Evolutionary conservation across 2,113 vertebrate genomes (phyloP), one percentile per base, ranked within the genome.

Genomic region (Aspidoscelis tigris): DNA sequence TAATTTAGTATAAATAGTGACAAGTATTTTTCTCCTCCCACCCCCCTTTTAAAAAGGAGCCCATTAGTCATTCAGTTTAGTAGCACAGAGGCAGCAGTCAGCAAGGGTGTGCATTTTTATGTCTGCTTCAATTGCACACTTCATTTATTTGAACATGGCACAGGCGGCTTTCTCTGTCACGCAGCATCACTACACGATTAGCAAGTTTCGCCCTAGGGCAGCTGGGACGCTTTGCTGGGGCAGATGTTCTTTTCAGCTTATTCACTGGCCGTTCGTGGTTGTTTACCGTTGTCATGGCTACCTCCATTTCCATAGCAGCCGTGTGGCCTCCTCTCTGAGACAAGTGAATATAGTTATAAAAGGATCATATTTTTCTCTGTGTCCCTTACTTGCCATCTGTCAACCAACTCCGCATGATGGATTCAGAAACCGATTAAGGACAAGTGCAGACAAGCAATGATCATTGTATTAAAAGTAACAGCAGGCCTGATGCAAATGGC

Each of bases 221-320:
- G 95, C 96, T 94, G 95, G 93, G 95, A 93, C 85, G 92, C 94
- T 84, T 78, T 10, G 91, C 95, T 89, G 90, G 96, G 95, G 95
- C 96, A 97, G 96, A 96, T 97, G 97, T 97, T 96, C 96, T 95
- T 96, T 97, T 97, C 95, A 95, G 92, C 89, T 94, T 91, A 92
- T 94, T 95, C 94, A 95, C 88, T 93, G 95, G 91, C 95, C 92
- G 84, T 95, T 95, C 92, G 93, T 90, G 91, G 90, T 96, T 97
- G 96, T 97, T 96, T 96, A 96, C 95, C 75, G 95, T 96, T 95
- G 95, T 93, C 95, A 96, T 97, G 95, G 96, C 89, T 95, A 95
- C 94, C 89, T 86, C 58, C 92, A 96, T 97, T 97, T 94, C 96
- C 96, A 96, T 96, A 92, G 96, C 94, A 96, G 96, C 95, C 18